These are phyloP conservation scores for Heliopora coerulea DNA, from an alignment of 92 coral and sea anemone genomes.

Conservation along the genomic window DNA sequence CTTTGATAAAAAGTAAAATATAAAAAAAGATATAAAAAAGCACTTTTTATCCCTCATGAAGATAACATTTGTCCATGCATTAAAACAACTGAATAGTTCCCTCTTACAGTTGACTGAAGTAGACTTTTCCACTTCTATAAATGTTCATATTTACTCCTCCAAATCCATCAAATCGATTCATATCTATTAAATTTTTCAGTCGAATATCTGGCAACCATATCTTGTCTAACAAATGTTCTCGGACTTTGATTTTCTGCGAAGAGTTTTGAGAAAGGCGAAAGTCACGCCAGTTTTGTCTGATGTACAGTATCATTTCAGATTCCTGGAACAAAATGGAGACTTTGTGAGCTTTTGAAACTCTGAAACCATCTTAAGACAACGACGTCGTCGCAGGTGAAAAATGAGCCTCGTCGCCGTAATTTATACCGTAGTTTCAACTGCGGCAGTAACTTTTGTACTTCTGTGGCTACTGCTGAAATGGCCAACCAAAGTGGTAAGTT, in stretches of 20 bases:
- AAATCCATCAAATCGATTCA: conserved; percentile 23
- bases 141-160: conserved; percentile 28
- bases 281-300: conserved; percentile 58
- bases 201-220: conserved; percentile 78
- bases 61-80: too few relatives aligned
- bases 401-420: too few relatives aligned
- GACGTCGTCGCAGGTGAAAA: too few relatives aligned
- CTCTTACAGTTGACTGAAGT: conserved; percentile 37
- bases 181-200: conserved; percentile 11
- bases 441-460: too few relatives aligned
- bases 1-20: neutral
- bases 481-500: too few relatives aligned
- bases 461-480: too few relatives aligned
- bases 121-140: conserved; percentile 9
- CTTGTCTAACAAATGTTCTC: conserved; percentile 47
- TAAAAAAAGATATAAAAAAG: too few relatives aligned
- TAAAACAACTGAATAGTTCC: too few relatives aligned
- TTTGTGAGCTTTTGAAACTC: too few relatives aligned
- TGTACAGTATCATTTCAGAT: conserved; percentile 41
- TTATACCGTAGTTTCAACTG: too few relatives aligned
- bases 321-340: conserved; percentile 23
- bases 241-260: neutral
- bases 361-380: too few relatives aligned
- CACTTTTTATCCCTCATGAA: too few relatives aligned
- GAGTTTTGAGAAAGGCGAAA: conserved; percentile 38